Evolutionary conservation across 1,140 invertebrate species (phyloP).

Genomic region (Orchestia grillus): DNA sequence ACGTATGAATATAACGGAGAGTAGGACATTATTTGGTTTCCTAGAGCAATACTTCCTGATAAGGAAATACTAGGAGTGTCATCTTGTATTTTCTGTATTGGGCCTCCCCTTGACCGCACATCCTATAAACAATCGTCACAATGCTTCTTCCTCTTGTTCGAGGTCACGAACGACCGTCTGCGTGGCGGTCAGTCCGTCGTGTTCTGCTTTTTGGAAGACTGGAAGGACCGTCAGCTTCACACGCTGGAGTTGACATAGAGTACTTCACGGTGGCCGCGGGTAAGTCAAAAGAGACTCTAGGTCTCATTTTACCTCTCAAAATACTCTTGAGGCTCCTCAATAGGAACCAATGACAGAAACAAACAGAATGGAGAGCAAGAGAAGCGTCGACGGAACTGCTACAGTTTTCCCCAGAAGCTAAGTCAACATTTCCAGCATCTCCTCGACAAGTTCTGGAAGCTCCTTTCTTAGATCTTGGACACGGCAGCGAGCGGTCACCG

Average conservation of each 20-base stretch:
- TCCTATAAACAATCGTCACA: neutral
- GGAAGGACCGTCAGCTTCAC: neutral
- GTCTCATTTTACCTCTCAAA: conserved; percentile 28
- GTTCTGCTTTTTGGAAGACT: neutral
- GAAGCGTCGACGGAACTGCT: neutral
- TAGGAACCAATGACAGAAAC: conserved; percentile 37
- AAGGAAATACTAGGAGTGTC: neutral
- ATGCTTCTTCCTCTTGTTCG: neutral
- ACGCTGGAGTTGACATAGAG: neutral
- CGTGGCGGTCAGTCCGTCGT: neutral
- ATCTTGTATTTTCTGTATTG: neutral
- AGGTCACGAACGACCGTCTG: neutral
- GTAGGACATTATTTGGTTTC: neutral
- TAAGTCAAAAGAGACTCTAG: neutral
- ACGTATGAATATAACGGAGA: neutral
- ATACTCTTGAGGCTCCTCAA: neutral
- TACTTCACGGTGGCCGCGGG: neutral
- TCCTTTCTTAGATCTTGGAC: neutral
- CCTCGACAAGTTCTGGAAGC: neutral
- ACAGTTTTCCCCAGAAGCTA: neutral
- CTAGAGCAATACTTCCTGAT: neutral
- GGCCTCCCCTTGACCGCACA: neutral
- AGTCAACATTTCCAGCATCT: conserved; percentile 12
- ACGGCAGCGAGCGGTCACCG: neutral
- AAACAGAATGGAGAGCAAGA: conserved; percentile 1